These are phyloP conservation scores for Hoplodrina ambigua DNA, from an alignment of 2,888 invertebrate genomes.

Conservation along the genomic window DNA sequence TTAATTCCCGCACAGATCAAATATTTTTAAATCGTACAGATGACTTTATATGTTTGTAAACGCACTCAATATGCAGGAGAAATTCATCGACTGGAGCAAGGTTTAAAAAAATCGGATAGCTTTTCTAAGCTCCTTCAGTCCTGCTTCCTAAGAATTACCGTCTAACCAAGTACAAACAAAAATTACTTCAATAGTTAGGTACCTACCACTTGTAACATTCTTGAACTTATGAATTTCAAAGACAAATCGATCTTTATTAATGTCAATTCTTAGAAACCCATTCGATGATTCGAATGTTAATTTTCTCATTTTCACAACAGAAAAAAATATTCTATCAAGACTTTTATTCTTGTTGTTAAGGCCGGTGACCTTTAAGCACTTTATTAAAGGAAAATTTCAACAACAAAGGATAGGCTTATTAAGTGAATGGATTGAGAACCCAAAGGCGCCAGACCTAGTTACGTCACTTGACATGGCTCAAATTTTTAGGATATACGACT, in stretches of 20 bases:
- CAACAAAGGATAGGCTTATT: conserved; percentile 23
- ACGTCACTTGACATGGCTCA: no score
- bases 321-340: conserved; percentile 26
- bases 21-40: no score
- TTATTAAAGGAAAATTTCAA: conserved; percentile 29
- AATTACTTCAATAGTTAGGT: conserved; percentile 15
- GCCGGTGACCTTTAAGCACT: conserved; percentile 33
- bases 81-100: no score
- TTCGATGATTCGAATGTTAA: conserved; percentile 33
- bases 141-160: neutral
- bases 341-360: conserved; percentile 19
- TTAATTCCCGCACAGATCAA: no score
- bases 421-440: neutral
- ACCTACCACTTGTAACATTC: conserved; percentile 22
- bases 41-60: no score
- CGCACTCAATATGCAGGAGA: no score
- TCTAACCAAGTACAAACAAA: neutral
- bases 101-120: no score
- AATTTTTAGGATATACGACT: no score
- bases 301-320: conserved; percentile 30
- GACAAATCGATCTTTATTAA: conserved; percentile 13
- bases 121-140: neutral
- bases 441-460: no score
- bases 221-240: conserved; percentile 12
- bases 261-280: conserved; percentile 37